Evolutionary conservation across 2,113 vertebrate genomes (phyloP).

Genomic region (Amblyopsis rosae): DNA sequence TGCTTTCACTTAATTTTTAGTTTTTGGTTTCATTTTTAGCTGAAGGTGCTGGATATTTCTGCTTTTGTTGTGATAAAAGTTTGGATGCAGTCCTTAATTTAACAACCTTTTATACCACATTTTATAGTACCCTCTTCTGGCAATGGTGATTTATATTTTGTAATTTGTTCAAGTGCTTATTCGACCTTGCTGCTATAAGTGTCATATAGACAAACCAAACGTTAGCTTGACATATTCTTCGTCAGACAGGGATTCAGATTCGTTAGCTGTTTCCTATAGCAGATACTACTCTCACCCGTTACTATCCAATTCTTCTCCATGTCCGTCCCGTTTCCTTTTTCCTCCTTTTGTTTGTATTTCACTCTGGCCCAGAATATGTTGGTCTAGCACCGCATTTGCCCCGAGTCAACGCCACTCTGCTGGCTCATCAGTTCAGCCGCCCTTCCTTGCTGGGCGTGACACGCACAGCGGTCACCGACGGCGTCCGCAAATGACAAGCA

Average conservation of each 20-base stretch:
- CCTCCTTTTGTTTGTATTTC: conserved; percentile 29
- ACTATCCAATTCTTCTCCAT: too few relatives aligned
- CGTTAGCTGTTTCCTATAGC: too few relatives aligned
- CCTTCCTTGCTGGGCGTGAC: conserved; percentile 1
- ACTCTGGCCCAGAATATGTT: conserved; percentile 9
- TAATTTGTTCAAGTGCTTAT: too few relatives aligned
- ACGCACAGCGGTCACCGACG: conserved; percentile 24
- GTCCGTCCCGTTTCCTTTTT: background rate
- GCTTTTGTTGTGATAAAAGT: background rate
- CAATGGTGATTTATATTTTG: too few relatives aligned
- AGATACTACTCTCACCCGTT: too few relatives aligned
- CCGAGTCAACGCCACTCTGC: conserved; percentile 22
- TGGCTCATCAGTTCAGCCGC: conserved; percentile 30
- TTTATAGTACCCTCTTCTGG: too few relatives aligned
- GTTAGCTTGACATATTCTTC: too few relatives aligned
- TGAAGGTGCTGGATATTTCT: conserved; percentile 2
- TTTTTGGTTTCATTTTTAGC: conserved; percentile 4
- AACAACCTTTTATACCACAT: too few relatives aligned
- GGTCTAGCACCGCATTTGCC: conserved; percentile 6
- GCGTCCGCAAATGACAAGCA: conserved; percentile 55
- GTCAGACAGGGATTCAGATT: too few relatives aligned
- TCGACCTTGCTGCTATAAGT: too few relatives aligned
- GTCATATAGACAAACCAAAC: too few relatives aligned
- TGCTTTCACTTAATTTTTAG: background rate
- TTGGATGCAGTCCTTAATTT: too few relatives aligned